Conservation (phyloP, 1,140 invertebrate species). For the Anastrepha ludens region DNA sequence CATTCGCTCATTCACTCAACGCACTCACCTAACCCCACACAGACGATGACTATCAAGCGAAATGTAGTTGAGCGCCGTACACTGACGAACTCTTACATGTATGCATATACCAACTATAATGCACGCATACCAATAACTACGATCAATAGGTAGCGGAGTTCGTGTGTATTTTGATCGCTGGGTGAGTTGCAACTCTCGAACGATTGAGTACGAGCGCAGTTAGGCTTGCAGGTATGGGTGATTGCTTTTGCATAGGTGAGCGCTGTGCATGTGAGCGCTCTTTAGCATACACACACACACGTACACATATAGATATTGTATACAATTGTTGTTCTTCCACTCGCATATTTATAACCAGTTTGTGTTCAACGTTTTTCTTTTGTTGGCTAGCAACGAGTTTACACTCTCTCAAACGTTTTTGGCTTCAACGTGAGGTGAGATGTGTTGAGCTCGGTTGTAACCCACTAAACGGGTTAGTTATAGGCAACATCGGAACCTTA, state of each 20-base stretch:
- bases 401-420: neutral
- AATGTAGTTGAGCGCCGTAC: neutral
- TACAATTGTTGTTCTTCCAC: neutral
- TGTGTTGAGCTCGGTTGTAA: conserved; percentile 2
- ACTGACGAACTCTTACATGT: neutral
- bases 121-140: neutral
- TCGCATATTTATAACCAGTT: conserved; percentile 16
- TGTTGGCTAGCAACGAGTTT: neutral
- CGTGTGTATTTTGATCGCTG: too few relatives aligned
- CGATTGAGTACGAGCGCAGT: too few relatives aligned
- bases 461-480: conserved; percentile 17
- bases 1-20: conserved; percentile 12
- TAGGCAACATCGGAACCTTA: neutral
- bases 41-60: neutral
- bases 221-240: neutral
- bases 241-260: neutral
- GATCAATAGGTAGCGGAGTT: neutral
- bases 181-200: too few relatives aligned
- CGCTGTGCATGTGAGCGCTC: neutral
- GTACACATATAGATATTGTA: neutral
- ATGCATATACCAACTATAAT: neutral
- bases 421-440: neutral
- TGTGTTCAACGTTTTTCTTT: conserved; percentile 20
- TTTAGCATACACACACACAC: neutral
- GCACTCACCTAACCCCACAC: neutral